A percentile compares a stretch with the other conserved stretches of the same genome.
Conservation (phyloP, 2,888 invertebrate genomes). For the Sisyra nigra region DNA sequence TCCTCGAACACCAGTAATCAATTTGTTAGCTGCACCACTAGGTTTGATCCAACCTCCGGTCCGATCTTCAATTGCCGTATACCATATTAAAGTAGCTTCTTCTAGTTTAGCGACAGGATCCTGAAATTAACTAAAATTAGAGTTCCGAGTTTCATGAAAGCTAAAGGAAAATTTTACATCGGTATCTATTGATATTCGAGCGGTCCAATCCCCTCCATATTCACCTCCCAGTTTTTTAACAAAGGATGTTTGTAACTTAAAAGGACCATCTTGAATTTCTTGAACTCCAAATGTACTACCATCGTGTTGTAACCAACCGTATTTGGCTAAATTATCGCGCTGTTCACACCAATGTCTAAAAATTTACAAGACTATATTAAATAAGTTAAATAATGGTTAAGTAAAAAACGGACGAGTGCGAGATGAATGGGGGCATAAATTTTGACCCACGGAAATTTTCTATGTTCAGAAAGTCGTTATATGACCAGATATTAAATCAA, state of each 20-base stretch:
- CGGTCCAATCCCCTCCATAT: conserved; percentile 89
- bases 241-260: conserved; percentile 68
- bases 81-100: conserved; percentile 60
- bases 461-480: too few relatives aligned
- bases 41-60: conserved; percentile 38
- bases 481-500: too few relatives aligned
- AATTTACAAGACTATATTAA: conserved; percentile 6
- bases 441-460: too few relatives aligned
- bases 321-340: conserved; percentile 59
- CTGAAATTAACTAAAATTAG: conserved; percentile 9
- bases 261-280: conserved; percentile 65
- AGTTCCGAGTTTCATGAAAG: neutral
- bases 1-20: conserved; percentile 48
- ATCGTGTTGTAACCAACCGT: conserved; percentile 90
- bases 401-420: too few relatives aligned
- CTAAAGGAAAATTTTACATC: conserved; percentile 22
- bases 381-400: too few relatives aligned
- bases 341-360: conserved; percentile 86
- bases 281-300: conserved; percentile 85
- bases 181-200: conserved; percentile 50
- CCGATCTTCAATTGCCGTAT: conserved; percentile 63
- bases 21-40: conserved; percentile 32
- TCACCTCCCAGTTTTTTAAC: conserved; percentile 67
- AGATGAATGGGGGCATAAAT: too few relatives aligned
- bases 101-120: conserved; percentile 20